Evolutionary conservation across 1,140 invertebrate genomes (phyloP).

Genomic region (Halyomorpha halys): DNA sequence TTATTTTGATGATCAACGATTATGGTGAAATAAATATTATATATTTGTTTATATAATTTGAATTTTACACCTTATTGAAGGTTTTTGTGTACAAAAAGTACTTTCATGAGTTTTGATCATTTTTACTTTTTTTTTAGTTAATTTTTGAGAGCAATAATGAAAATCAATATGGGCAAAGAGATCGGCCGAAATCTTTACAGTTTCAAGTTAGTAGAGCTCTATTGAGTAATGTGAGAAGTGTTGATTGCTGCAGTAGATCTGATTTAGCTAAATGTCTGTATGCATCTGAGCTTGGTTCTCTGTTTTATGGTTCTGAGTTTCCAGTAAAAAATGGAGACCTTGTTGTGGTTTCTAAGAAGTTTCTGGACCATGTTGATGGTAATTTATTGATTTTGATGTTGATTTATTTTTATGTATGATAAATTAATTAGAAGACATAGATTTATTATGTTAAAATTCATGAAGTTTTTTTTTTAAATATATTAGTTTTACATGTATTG

Average conservation of each 20-base stretch:
- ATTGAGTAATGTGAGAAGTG: conserved; percentile 65
- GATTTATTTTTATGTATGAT: no score
- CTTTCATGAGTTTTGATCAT: no score
- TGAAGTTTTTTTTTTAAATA: neutral
- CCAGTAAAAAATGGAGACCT: conserved; percentile 54
- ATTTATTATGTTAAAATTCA: neutral
- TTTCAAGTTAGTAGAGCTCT: conserved; percentile 68
- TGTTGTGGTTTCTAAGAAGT: conserved; percentile 60
- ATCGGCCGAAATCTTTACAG: conserved; percentile 69
- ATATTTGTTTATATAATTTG: no score
- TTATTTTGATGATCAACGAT: no score
- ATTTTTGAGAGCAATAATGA: conserved; percentile 58
- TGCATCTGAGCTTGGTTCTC: conserved; percentile 55
- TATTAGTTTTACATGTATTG: neutral
- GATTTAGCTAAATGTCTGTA: conserved; percentile 64
- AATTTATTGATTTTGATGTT: conserved; percentile 29
- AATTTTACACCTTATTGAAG: no score
- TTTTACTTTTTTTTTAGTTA: conserved; percentile 40
- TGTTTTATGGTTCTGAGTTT: conserved; percentile 63
- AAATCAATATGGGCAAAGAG: conserved; percentile 56
- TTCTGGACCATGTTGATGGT: conserved; percentile 61
- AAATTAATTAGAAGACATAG: no score
- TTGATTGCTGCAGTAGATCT: conserved; percentile 53
- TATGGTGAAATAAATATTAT: no score
- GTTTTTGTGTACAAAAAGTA: no score